Evolutionary conservation across 2,888 invertebrate genomes (phyloP).

Genomic region (Aquatica leii): DNA sequence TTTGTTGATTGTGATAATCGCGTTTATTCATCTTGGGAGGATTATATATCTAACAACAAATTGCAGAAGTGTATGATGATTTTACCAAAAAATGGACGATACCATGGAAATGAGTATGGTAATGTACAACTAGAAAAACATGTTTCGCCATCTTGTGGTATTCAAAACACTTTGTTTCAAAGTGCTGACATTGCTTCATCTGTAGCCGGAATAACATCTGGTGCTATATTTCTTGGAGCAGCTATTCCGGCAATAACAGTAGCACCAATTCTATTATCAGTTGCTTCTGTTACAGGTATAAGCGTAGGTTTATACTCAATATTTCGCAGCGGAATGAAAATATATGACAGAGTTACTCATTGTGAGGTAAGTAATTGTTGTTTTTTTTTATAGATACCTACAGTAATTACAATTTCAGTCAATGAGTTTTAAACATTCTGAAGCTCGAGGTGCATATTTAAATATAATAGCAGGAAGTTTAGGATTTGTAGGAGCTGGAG

Average conservation of each 20-base stretch:
- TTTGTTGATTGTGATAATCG: constrained; percentile 59
- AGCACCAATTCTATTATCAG: constrained; percentile 61
- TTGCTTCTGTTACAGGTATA: constrained; percentile 51
- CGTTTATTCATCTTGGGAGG: constrained; percentile 65
- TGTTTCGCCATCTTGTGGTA: constrained; percentile 52
- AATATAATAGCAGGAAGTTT: constrained; percentile 64
- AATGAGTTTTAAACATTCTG: constrained; percentile 64
- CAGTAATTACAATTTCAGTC: constrained; percentile 16
- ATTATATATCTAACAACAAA: constrained; percentile 64
- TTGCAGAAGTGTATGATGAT: constrained; percentile 65
- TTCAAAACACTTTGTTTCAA: constrained; percentile 46
- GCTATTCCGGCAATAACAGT: constrained; percentile 63
- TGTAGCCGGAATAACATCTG: constrained; percentile 55
- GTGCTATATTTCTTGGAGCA: constrained; percentile 63
- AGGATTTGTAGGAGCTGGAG: constrained; percentile 29
- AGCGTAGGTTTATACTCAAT: constrained; percentile 63
- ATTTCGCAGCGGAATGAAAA: constrained; percentile 61
- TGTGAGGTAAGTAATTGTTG: constrained; percentile 59
- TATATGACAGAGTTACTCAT: constrained; percentile 63
- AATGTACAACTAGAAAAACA: constrained; percentile 48
- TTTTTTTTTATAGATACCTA: not conserved
- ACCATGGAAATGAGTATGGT: constrained; percentile 49
- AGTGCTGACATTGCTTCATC: constrained; percentile 49
- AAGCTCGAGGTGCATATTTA: constrained; percentile 68
- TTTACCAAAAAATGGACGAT: constrained; percentile 64